Percentiles rank a stretch among this genome's conserved stretches.
phyloP scores from a whole-genome alignment of 2,797 vertebrate species.

The Chelon auratus region DNA sequence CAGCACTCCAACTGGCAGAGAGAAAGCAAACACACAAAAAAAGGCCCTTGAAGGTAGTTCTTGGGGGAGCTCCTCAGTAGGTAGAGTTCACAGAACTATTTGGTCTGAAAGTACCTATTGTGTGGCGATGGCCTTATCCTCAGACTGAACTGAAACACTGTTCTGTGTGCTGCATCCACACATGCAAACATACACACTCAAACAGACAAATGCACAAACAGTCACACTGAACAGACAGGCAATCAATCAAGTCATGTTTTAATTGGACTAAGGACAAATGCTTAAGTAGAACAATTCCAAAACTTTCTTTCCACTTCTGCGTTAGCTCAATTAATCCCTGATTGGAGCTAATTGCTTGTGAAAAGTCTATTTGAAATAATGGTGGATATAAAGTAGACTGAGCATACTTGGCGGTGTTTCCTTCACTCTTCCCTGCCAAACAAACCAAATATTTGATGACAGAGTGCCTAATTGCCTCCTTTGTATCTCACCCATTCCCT shows the following conservation, averaged over 20 bases:
- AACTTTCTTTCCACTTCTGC: constrained; percentile 72
- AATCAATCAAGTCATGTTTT: constrained; percentile 74
- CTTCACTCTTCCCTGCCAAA: constrained; percentile 70
- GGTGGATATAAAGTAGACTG: constrained; percentile 68
- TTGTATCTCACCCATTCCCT: constrained; percentile 57
- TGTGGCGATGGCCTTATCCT: too few relatives aligned
- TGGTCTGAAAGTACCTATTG: too few relatives aligned
- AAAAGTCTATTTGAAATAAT: constrained; percentile 74
- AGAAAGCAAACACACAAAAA: not conserved
- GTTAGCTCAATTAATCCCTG: constrained; percentile 84
- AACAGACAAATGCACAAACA: not conserved
- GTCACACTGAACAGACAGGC: constrained; percentile 48
- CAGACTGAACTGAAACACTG: too few relatives aligned
- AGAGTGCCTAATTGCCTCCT: constrained; percentile 77
- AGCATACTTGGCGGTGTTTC: constrained; percentile 52
- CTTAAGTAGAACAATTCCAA: constrained; percentile 71
- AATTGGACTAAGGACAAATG: constrained; percentile 76
- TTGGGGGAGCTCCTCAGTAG: too few relatives aligned
- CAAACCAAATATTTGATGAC: constrained; percentile 80
- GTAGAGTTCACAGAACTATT: too few relatives aligned
- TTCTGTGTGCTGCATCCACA: not conserved
- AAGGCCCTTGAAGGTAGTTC: too few relatives aligned
- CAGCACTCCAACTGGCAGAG: not conserved
- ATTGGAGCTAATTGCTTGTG: constrained; percentile 84
- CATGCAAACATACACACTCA: not conserved